These are phyloP conservation scores for Diprion similis DNA, from an alignment of 1,140 invertebrate genomes.

Conservation along the genomic window DNA sequence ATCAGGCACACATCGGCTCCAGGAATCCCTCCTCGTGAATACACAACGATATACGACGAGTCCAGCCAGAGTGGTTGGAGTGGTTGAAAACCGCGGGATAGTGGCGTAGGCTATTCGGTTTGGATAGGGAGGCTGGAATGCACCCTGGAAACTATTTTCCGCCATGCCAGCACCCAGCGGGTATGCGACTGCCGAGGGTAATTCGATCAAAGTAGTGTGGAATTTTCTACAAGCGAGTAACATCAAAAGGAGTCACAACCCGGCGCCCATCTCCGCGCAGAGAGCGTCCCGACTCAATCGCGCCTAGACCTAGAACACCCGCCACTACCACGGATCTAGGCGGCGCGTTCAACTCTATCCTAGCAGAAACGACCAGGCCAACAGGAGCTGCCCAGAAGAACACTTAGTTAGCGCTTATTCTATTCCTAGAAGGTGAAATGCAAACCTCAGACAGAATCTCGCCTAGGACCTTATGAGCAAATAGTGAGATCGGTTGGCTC, in stretches of 20 bases:
- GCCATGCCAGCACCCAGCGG: not conserved
- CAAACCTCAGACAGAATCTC: no score
- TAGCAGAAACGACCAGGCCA: not conserved
- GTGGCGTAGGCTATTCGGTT: conserved; percentile 18
- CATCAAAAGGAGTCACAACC: conserved; percentile 58
- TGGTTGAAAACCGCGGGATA: conserved; percentile 19
- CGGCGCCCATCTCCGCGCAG: conserved; percentile 43
- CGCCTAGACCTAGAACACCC: not conserved
- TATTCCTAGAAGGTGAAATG: not conserved
- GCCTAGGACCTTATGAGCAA: no score
- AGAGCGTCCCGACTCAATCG: conserved; percentile 26
- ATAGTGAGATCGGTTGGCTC: no score
- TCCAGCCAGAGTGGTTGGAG: not conserved
- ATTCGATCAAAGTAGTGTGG: conserved; percentile 21
- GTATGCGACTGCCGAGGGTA: not conserved
- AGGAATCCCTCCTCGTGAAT: not conserved
- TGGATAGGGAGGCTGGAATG: conserved; percentile 10
- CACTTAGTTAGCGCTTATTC: not conserved
- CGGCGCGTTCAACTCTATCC: conserved; percentile 15
- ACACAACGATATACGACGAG: not conserved
- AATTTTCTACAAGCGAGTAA: conserved; percentile 54
- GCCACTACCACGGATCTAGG: not conserved
- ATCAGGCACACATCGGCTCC: conserved; percentile 47
- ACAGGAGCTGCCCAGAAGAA: not conserved
- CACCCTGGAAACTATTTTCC: no score